Evolutionary conservation across 30 jellyfish, hydroid and myxozoan species (phyloP).

Genomic region (Chrysaora quinquecirrha): DNA sequence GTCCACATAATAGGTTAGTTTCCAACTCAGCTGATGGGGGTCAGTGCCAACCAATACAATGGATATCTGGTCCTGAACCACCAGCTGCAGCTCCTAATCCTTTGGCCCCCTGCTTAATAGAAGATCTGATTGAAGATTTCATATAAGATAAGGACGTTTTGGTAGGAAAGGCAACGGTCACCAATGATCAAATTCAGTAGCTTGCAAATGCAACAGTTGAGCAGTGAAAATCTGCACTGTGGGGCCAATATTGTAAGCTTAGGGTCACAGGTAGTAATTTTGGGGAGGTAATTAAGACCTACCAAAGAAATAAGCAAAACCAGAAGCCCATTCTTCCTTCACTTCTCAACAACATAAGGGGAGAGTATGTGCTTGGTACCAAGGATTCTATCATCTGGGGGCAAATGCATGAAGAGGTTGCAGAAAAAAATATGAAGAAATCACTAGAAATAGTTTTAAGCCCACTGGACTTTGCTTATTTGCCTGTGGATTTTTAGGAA

Average conservation of each 20-base stretch:
- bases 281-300: constrained; percentile 19
- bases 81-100: constrained; percentile 2
- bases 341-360: constrained; percentile 21
- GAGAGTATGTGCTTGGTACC: constrained; percentile 15
- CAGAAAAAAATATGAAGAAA: too few species aligned
- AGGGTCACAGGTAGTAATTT: constrained; percentile 34
- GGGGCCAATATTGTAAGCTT: background rate
- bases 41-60: constrained; percentile 4
- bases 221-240: constrained; percentile 6
- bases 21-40: background rate
- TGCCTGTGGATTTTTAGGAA: too few species aligned
- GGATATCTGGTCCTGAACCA: constrained; percentile 30
- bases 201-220: constrained; percentile 12
- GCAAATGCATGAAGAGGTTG: too few species aligned
- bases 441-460: too few species aligned
- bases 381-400: too few species aligned
- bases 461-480: too few species aligned
- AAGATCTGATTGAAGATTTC: constrained; percentile 17
- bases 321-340: constrained; percentile 23
- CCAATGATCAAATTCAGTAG: too few species aligned
- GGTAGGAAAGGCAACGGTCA: constrained; percentile 7
- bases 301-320: background rate
- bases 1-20: background rate
- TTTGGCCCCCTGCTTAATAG: constrained; percentile 15
- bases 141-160: background rate